These are phyloP conservation scores for Barbus barbus DNA, from an alignment of 2,113 vertebrate species.

Conservation along the genomic window DNA sequence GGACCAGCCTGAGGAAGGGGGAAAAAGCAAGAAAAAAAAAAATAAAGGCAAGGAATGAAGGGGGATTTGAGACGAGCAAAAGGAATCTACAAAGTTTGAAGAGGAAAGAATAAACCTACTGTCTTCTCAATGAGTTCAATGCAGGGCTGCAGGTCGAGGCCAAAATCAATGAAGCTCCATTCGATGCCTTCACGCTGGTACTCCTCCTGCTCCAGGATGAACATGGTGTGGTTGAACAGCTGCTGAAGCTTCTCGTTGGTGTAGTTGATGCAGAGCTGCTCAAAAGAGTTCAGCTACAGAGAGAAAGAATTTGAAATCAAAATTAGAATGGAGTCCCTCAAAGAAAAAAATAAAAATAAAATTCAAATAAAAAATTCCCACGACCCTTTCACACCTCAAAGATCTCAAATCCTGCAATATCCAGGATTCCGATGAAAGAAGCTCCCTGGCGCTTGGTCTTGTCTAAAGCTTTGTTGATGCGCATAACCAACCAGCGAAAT, in stretches of 20 bases:
- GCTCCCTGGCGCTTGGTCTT: slow-evolving; percentile 72
- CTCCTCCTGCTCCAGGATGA: no score
- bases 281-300: slow-evolving; percentile 87
- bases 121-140: slow-evolving; percentile 68
- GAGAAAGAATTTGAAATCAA: background rate
- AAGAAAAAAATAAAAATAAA: no score
- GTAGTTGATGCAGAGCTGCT: slow-evolving; percentile 98
- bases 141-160: slow-evolving; percentile 63
- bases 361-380: no score
- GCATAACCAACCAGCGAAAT: slow-evolving; percentile 98
- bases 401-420: slow-evolving; percentile 98
- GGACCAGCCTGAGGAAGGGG: slow-evolving; percentile 81
- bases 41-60: background rate
- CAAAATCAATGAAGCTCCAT: no score
- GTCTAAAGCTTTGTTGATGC: slow-evolving; percentile 98
- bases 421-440: slow-evolving; percentile 97
- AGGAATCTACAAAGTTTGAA: background rate
- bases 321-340: slow-evolving; percentile 13
- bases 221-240: no score
- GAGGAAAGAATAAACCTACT: background rate
- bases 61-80: background rate
- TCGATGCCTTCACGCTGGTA: no score
- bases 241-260: slow-evolving; percentile 66
- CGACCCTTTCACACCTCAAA: slow-evolving; percentile 85
- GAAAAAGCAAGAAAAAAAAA: background rate